Base-by-base conservation (phyloP, 2,888 invertebrate species). In the Sycophila texana region DNA sequence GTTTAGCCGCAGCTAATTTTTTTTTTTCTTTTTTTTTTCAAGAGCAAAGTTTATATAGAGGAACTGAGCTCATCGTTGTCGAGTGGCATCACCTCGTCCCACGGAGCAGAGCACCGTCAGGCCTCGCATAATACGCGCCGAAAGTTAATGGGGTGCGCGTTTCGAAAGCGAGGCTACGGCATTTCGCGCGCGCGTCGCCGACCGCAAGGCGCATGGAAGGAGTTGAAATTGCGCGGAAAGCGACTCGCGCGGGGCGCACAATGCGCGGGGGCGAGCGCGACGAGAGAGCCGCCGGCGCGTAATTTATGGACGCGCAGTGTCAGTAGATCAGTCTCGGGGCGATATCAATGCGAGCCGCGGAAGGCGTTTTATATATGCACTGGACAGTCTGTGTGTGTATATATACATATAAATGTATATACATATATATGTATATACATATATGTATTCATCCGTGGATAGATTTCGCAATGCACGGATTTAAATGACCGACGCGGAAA, bases 251-350 rank as follows among this genome's bases (percentile, higher is more conserved):
- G 39, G 39, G 39, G 26, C 47, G 18, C 57, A 18, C 26, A 71
- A 65, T 65, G 51, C 58, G 55, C 18, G 73, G 61, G 73, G 68
- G 73, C 73, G 60, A 51, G 58, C n/a, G n/a, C n/a, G n/a, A n/a
- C n/a, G n/a, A n/a, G 30, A 2, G 39, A 39, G 39, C 39, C 39
- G 39, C 26, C 1, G 26, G 22, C 20, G 71, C 2, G 66, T 79
- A 75, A 79, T 74, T 79, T 79, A 75, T 79, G 79, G 72, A 72
- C 61, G 13, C 49, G 4, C 55, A 66, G 67, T 72, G 67, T 75
- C 75, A 72, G 79, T 79, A 75, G 79, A 75, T 79, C 75, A 74
- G 53, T 61, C 30, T 22, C 16, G 26, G 14, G 20, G 22, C 57
- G 30, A 73, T 78, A 57, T 78, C 74, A 74, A 70, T 57, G 78